Conservation (phyloP, 2,888 invertebrate genomes). For the Spialia ferax region DNA sequence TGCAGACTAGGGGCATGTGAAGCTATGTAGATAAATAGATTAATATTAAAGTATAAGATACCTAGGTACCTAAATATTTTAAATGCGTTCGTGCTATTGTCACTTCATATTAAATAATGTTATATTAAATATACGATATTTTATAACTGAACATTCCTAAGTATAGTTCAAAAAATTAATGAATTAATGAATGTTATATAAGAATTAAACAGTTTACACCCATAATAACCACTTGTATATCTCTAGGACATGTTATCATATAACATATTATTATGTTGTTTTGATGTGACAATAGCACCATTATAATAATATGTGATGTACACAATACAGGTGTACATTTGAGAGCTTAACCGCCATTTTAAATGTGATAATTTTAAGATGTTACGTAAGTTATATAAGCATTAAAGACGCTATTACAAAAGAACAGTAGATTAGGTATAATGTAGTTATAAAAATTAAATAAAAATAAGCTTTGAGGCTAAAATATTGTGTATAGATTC, state of each 20-base stretch:
- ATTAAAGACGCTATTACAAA: constrained; percentile 32
- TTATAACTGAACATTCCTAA: too few relatives aligned
- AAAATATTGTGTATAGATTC: not conserved
- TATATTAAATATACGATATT: too few relatives aligned
- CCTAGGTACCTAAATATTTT: not conserved
- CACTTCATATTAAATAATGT: too few relatives aligned
- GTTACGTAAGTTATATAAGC: constrained; percentile 22
- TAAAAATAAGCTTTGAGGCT: not conserved
- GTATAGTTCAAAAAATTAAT: too few relatives aligned
- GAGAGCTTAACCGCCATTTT: constrained; percentile 51
- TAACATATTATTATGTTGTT: too few relatives aligned
- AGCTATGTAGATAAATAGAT: constrained; percentile 12
- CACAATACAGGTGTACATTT: constrained; percentile 11
- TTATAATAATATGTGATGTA: too few relatives aligned
- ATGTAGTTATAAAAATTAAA: not conserved
- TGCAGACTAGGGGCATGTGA: constrained; percentile 46
- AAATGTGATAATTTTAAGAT: constrained; percentile 57
- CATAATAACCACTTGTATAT: too few relatives aligned
- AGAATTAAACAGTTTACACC: too few relatives aligned
- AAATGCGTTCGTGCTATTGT: not conserved
- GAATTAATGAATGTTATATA: too few relatives aligned
- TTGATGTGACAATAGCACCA: not conserved
- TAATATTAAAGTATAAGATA: not conserved
- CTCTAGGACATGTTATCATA: too few relatives aligned
- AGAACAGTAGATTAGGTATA: constrained; percentile 10